Evolutionary conservation across 2,113 vertebrate genomes (phyloP).

Genomic region (Tyto alba): DNA sequence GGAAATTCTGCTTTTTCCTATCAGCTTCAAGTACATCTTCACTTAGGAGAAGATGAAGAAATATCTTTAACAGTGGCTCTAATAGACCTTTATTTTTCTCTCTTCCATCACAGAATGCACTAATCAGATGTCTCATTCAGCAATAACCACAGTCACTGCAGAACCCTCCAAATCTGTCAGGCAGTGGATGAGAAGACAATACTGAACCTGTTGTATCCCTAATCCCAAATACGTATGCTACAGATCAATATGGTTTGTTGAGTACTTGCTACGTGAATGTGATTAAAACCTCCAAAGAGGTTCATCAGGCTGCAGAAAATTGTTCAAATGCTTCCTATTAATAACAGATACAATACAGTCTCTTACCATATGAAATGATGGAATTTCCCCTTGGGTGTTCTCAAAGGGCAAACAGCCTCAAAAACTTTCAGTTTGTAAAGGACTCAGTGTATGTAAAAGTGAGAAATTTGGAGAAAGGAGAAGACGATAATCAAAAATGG

Average conservation of each 20-base stretch:
- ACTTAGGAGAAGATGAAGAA: not conserved
- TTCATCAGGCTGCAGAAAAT: not conserved
- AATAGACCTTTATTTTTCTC: not conserved
- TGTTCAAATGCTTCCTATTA: not conserved
- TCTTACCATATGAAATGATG: rapidly evolving
- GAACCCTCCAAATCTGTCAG: not conserved
- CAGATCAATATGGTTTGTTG: not conserved
- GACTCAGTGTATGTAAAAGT: not conserved
- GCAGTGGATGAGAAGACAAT: not conserved
- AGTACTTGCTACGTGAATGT: not conserved
- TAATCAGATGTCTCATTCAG: not conserved
- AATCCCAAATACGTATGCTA: not conserved
- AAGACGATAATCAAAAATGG: not conserved
- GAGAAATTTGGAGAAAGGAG: not conserved
- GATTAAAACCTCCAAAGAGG: not conserved
- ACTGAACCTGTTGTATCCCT: not conserved
- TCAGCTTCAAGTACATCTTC: not conserved
- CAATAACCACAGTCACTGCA: not conserved
- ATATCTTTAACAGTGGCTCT: not conserved
- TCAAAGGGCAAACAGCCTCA: not conserved
- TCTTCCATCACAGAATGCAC: not conserved
- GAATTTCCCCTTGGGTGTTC: not conserved
- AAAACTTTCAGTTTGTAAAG: not conserved
- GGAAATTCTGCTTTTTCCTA: not conserved
- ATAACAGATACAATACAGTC: rapidly evolving